Conservation (phyloP, 2,113 vertebrate genomes). For the Arizona elegans region DNA sequence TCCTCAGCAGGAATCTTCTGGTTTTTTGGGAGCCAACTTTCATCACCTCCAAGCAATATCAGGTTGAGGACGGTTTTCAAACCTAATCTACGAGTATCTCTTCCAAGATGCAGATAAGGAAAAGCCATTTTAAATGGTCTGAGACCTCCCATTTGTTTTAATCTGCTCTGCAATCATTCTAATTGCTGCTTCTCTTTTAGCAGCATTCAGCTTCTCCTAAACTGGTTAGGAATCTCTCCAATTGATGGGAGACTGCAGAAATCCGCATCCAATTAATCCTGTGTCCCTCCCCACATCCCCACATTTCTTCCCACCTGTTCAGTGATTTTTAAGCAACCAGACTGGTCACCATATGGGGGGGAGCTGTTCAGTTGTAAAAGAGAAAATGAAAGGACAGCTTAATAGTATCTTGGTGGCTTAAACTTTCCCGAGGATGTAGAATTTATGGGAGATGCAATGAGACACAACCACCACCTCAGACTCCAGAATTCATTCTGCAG, state of each 20-base stretch:
- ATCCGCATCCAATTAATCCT: not conserved
- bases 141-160: not conserved
- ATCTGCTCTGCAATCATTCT: not conserved
- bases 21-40: not conserved
- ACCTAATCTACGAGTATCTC: not conserved
- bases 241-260: not conserved
- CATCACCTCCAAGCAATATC: not conserved
- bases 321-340: not conserved
- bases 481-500: not conserved
- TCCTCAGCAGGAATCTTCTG: not conserved
- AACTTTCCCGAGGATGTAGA: not conserved
- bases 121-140: not conserved
- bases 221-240: not conserved
- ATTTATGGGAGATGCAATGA: not conserved
- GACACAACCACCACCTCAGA: not conserved
- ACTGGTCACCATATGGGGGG: not conserved
- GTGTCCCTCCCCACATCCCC: not conserved
- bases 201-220: not conserved
- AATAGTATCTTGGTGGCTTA: not conserved
- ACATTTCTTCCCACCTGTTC: not conserved
- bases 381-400: not conserved
- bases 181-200: not conserved
- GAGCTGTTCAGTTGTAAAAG: not conserved
- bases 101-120: not conserved
- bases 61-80: not conserved